Base-by-base conservation (phyloP, 1,140 invertebrate genomes). In the Arion vulgaris region DNA sequence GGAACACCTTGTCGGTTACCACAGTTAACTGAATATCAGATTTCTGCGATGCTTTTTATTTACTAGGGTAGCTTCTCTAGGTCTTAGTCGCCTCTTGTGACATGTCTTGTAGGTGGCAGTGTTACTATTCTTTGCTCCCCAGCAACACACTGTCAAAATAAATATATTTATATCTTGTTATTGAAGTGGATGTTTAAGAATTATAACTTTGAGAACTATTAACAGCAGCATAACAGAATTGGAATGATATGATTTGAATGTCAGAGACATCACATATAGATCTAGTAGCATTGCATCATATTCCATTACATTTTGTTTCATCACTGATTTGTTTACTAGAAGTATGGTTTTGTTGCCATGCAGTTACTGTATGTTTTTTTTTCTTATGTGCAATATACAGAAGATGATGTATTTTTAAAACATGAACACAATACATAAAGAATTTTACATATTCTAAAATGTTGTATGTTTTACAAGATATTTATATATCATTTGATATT, bases 401-500 rank as follows among this genome's bases (percentile, higher is more conserved):
- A 39, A 73, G 41, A 73, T 73, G 71, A 28, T 73, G 15, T 38
- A 28, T 73, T 73, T 73, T 73, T 9, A 39, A 15, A n/a, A 73
- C 26, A 41, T 73, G 38, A 73, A 73, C 71, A 39, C 23, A 39
- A 26, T 73, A 73, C 71, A 73, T 73, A 73, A 39, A 73, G 26
- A 19, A 7, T 26, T 49, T 73, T 38, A 49, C 13, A 28, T 38
- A 39, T 15, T 39, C 2, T 15, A 13, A 73, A 71, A 73, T 7
- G 19, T 73, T 49, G 71, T 39, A 39, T 73, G 7, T 23, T 39
- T 49, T 39, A 73, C 2, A 38, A 26, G 13, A 41, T 7, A 26
- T 39, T 73, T 73, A 41, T 73, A 7, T 26, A 9, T 73, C 36
- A 17, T 32, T 73, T 39, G 1, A 4, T 26, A 39, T 49, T 11